Percentiles rank a stretch among this genome's conserved stretches.
These are phyloP conservation scores for Colossoma macropomum DNA, from an alignment of 2,113 vertebrate species.

Conservation along the genomic window DNA sequence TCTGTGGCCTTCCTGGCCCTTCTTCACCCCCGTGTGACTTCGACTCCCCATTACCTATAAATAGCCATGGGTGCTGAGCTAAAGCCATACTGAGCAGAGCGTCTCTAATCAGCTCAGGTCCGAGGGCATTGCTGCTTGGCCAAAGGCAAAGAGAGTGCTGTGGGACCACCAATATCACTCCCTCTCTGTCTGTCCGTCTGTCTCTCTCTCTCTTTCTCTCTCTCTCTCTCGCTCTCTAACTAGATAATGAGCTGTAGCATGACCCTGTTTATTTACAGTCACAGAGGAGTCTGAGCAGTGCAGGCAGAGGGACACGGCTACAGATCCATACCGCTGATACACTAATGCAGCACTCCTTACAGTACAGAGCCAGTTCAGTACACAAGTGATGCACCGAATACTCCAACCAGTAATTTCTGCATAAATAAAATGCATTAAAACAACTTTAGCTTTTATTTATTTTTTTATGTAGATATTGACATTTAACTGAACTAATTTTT, in stretches of 20 bases:
- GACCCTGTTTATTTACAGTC: slow-evolving; percentile 43
- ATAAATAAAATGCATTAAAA: no score
- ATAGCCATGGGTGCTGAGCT: slow-evolving; percentile 34
- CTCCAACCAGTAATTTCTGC: no score
- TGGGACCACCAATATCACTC: slow-evolving; percentile 69
- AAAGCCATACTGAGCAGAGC: slow-evolving; percentile 35
- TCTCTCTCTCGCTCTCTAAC: slow-evolving; percentile 59
- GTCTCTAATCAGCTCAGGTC: slow-evolving; percentile 74
- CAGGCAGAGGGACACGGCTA: not conserved
- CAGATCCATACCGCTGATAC: not conserved
- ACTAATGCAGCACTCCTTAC: not conserved
- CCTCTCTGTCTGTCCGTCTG: slow-evolving; percentile 56
- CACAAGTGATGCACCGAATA: no score
- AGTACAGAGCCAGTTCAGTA: not conserved
- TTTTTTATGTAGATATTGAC: no score
- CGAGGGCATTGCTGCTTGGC: slow-evolving; percentile 75
- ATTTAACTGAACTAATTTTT: no score
- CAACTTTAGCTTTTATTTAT: no score
- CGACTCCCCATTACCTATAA: slow-evolving; percentile 34
- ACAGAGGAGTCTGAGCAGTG: slow-evolving; percentile 18
- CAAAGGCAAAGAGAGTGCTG: slow-evolving; percentile 68
- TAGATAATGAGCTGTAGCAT: slow-evolving; percentile 37
- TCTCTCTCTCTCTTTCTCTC: slow-evolving; percentile 57
- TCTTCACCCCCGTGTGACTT: slow-evolving; percentile 22
- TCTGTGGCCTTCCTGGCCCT: not conserved